Base-by-base conservation (phyloP, 2,797 vertebrate genomes). In the Crenichthys baileyi region DNA sequence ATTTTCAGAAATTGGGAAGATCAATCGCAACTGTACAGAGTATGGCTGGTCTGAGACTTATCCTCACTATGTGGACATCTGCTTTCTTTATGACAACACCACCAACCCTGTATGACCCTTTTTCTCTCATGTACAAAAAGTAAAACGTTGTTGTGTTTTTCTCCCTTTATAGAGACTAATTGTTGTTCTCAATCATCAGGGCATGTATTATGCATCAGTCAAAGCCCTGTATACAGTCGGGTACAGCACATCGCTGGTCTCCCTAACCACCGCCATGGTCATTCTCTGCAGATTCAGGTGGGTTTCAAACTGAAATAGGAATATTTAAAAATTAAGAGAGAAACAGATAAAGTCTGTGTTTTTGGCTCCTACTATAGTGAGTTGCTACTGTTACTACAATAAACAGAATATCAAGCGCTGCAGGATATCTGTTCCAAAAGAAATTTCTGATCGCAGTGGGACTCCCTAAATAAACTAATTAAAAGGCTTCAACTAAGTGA, bases 261-360 rank as follows among this genome's bases (percentile, higher is more conserved):
- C 98, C 36, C 97, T 99, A 81, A 98, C 97, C 18, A 98, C 97
- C 0, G 98, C 98, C 63, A 99, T 99, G 98, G 97, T 97, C 84
- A 98, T 99, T 80, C 95, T 99, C 71, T 99, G 98, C 85, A 97
- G 98, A 61, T 99, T 99, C 95, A 97, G 98, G 98, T 99, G 90
- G 96, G 96, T 44, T 75, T 72, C 44, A 15, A 41, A n/a, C 11
- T 16, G n/a, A 68, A 44, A 44, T n/a, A 68, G 12, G 6, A 65
- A 65, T 39, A 65, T 3, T 36, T 16, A 1, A 36, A 65, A 36
- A 36, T 22, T 7, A 41, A 67, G 44, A 67, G 22, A 68, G 2
- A n/a, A 44, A 39, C n/a, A 72, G 61, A 56, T 50, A 9, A 13
- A 50, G 13, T 56, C 36, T 46, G 29, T 46, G 29, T 46, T 44